phyloP scores from a whole-genome alignment of 2,888 invertebrate species.

The Polia nebulosa region DNA sequence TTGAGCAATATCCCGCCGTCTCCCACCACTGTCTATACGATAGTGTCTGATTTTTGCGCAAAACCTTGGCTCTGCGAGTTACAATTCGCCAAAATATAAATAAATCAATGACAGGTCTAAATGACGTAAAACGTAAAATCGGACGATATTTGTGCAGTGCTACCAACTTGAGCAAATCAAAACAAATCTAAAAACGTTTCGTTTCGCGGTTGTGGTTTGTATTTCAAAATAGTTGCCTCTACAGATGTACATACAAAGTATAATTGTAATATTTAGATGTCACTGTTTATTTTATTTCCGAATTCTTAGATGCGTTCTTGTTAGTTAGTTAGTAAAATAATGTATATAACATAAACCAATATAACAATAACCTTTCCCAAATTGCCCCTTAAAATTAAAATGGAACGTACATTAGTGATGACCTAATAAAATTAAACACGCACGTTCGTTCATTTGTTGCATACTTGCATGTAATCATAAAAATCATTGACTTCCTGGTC shows the following conservation, averaged over 20 bases:
- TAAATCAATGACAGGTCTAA: conserved; percentile 79
- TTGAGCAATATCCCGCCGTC: not conserved
- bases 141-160: conserved; percentile 72
- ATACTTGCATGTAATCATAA: not conserved
- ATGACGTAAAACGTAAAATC: conserved; percentile 88
- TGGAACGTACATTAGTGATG: conserved; percentile 13
- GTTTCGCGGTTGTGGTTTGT: conserved; percentile 22
- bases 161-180: conserved; percentile 78
- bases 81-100: conserved; percentile 74
- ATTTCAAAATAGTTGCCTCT: not conserved
- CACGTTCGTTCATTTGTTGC: not conserved
- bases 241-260: not conserved
- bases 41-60: conserved; percentile 43
- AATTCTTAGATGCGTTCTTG: not conserved
- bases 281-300: not conserved
- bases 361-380: too few relatives aligned
- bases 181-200: conserved; percentile 69
- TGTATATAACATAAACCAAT: too few relatives aligned
- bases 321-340: too few relatives aligned
- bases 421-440: not conserved
- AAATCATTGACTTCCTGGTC: conserved; percentile 4
- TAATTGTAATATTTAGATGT: not conserved
- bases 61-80: conserved; percentile 45
- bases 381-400: not conserved
- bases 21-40: conserved; percentile 7